Evolutionary conservation across 2,797 vertebrate genomes (phyloP).

Genomic region (Sebastes melanostomus): DNA sequence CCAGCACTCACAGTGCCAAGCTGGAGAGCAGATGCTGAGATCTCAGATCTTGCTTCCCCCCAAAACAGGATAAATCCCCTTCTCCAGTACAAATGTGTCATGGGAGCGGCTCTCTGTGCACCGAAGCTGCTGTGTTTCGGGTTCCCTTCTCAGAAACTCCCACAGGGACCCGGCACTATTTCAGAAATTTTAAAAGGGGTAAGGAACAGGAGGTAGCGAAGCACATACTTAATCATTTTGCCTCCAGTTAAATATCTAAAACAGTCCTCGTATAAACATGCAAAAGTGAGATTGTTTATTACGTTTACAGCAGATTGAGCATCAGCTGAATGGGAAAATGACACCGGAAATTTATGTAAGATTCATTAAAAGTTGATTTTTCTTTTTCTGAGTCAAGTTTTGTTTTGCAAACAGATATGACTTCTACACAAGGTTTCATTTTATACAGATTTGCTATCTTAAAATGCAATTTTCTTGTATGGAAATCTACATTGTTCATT

Average conservation of each 20-base stretch:
- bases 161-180: slow-evolving; percentile 70
- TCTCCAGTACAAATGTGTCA: slow-evolving; percentile 75
- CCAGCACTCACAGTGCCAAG: slow-evolving; percentile 72
- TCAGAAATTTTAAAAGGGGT: slow-evolving; percentile 69
- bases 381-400: slow-evolving; percentile 7
- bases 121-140: slow-evolving; percentile 66
- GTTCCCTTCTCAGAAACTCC: slow-evolving; percentile 71
- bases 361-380: slow-evolving; percentile 21
- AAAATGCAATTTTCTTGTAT: neutral
- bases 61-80: slow-evolving; percentile 75
- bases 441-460: neutral
- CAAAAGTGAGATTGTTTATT: slow-evolving; percentile 54
- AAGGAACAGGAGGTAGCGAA: slow-evolving; percentile 57
- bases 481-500: slow-evolving; percentile 6
- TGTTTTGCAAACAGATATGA: slow-evolving; percentile 7
- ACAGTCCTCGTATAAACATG: slow-evolving; percentile 55
- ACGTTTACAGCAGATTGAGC: slow-evolving; percentile 37
- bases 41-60: slow-evolving; percentile 71
- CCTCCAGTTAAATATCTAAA: slow-evolving; percentile 70
- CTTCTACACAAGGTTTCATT: neutral
- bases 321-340: slow-evolving; percentile 18
- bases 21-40: slow-evolving; percentile 78
- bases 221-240: slow-evolving; percentile 69
- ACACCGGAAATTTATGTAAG: slow-evolving; percentile 10
- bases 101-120: slow-evolving; percentile 71